Base-by-base conservation (phyloP, 1,140 invertebrate species). In the Chymomyza costata region DNA sequence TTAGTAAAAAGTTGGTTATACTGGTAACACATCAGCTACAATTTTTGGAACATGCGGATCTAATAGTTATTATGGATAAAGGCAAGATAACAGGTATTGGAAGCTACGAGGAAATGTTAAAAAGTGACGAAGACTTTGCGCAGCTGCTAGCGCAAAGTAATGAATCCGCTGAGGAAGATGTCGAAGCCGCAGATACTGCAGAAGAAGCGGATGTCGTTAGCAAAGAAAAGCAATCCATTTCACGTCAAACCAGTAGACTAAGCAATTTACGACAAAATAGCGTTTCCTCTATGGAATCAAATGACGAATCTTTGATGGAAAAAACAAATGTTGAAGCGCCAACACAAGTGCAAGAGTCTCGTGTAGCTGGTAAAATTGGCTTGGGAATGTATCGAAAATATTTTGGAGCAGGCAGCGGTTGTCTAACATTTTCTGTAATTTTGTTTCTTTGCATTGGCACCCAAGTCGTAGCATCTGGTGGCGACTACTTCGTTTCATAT, bases 1-100 rank as follows among this genome's bases (percentile, higher is more conserved):
- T 86, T 76, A 1, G 89, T 87, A 17, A 55, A 0, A 34, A 74
- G 65, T 90, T 91, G 0, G 86, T 91, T 40, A 89, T 95, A 40
- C 87, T 95, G 7, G 93, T 95, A 1, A 95, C 94, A 1, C 93
- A 95, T 87, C 93, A 95, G 80, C 85, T 95, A 30, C 94, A 95
- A 67, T 94, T 91, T 65, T 84, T 96, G 3, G 91, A 92, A 69
- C 86, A 90, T n/a, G 93, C 92, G 11, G 90, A 93, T 71, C 83
- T 89, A 35, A 91, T 94, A 48, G 67, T 93, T 3, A 86, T 95
- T 1, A 71, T 95, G 34, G 92, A 93, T 82, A 90, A 93, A 81
- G 87, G 87, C 1, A 83, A 84, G 65, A 68, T 86, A 64, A 62
- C 82, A 80, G 49, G 90, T 89, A 80, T 86, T 87, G 65, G 93